Base-by-base conservation (phyloP, 1,140 invertebrate genomes). In the Caerostris extrusa region DNA sequence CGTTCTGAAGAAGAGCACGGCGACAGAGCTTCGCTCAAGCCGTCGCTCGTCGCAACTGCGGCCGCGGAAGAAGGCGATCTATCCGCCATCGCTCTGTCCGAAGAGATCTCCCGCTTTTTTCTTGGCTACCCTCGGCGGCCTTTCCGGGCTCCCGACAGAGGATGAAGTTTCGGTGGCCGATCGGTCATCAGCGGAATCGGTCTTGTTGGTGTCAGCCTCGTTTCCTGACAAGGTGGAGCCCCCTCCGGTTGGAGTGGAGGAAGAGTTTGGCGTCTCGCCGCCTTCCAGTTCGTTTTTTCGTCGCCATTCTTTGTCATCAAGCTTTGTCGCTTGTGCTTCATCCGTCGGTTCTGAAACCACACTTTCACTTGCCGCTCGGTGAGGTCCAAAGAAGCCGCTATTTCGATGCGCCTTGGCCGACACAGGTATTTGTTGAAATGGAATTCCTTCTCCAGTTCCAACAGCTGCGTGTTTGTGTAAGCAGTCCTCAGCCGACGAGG, bases 271-370 rank as follows among this genome's bases (percentile, higher is more conserved):
- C n/a, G 89, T 94, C 50, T 94, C 93, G 7, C 89, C 91, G 0
- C 88, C 90, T 91, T 91, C 94, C 19, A 67, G 53, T 5, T 89
- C 93, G 50, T 86, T 77, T 71, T 94, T 53, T 98, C 98, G 95
- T 98, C 98, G 7, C 96, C 96, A 93, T 97, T 97, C 96, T 99
- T 99, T 87, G 97, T 98, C 88, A 98, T 96, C 85, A 94, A 89
- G 2, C 98, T 98, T 96, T 99, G 98, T 77, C 98, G 96, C 96
- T 99, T 99, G 96, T 99, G 98, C 96, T 99, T 99, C 99, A 99
- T 99, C 34, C 99, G 97, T 61, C 99, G 97, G 96, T 99, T 99
- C 97, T 99, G 98, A 96, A 99, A 99, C 99, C 98, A 99, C 19
- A 99, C 99, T 96, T 99, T 95, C 96, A 98, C 96, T 95, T 97